Percentiles rank a stretch among this genome's conserved stretches.
Evolutionary conservation across 2,797 vertebrate species (phyloP).

Genomic region (Gallinago solitaria): DNA sequence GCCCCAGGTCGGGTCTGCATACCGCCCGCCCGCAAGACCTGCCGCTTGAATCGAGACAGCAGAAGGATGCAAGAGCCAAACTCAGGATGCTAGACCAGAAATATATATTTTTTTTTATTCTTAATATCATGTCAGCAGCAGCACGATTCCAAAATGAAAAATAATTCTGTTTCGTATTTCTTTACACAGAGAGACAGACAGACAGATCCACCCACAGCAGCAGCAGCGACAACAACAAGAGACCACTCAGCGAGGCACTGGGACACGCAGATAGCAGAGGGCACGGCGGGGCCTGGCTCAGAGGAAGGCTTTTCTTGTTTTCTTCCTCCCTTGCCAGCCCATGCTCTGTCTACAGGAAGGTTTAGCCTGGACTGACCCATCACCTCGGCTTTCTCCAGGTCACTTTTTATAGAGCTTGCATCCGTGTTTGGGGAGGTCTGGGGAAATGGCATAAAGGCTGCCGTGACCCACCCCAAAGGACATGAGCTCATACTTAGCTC

Average conservation of each 20-base stretch:
- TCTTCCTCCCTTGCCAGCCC: background rate
- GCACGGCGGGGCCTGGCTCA: background rate
- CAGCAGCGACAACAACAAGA: constrained; percentile 25
- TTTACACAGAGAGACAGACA: constrained; percentile 56
- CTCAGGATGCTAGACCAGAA: constrained; percentile 66
- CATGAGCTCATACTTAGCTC: background rate
- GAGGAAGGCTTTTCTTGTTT: constrained; percentile 5
- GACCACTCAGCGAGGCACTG: constrained; percentile 8
- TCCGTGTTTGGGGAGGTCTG: background rate
- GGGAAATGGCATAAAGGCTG: background rate
- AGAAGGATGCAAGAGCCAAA: constrained; percentile 37
- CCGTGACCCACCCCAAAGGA: background rate
- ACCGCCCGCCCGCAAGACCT: background rate
- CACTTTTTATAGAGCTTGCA: background rate
- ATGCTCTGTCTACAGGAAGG: background rate
- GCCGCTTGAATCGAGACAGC: background rate
- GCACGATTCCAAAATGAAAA: constrained; percentile 66
- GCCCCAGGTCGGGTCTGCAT: background rate
- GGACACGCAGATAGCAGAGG: background rate
- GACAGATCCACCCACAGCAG: constrained; percentile 61
- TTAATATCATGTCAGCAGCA: constrained; percentile 62
- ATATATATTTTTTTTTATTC: constrained; percentile 61
- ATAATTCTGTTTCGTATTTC: constrained; percentile 45
- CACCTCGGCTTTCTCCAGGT: background rate
- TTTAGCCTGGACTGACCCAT: background rate